Percentiles rank a stretch among this genome's conserved stretches.
These are phyloP conservation scores for Gadopsis bispinosus DNA, from an alignment of 2,797 vertebrate species.

Conservation along the genomic window DNA sequence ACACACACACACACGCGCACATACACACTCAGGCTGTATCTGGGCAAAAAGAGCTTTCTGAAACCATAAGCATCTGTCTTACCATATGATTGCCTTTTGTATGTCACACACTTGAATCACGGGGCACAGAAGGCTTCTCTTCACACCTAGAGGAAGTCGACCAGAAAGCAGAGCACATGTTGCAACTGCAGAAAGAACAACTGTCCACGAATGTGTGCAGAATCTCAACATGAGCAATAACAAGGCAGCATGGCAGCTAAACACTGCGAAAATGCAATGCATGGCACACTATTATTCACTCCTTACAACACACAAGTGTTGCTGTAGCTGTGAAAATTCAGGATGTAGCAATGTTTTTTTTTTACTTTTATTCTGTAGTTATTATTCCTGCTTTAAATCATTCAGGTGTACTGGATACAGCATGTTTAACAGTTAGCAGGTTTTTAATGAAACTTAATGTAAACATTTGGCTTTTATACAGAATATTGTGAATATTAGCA, in stretches of 20 bases:
- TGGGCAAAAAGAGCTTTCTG: conserved; percentile 82
- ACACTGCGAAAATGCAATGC: conserved; percentile 29
- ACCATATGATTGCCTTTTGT: conserved; percentile 76
- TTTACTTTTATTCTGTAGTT: not conserved
- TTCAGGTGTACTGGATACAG: not conserved
- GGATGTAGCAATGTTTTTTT: not conserved
- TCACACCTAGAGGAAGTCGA: conserved; percentile 74
- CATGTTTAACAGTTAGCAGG: not conserved
- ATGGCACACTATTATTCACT: conserved; percentile 21
- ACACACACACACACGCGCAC: conserved; percentile 46
- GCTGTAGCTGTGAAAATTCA: conserved; percentile 30
- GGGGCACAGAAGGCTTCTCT: conserved; percentile 67
- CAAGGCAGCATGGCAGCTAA: conserved; percentile 43
- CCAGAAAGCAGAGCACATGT: conserved; percentile 65
- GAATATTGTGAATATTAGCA: conserved; percentile 1
- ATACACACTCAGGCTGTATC: conserved; percentile 75
- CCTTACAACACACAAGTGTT: not conserved
- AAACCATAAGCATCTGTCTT: conserved; percentile 77
- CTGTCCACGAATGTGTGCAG: conserved; percentile 53
- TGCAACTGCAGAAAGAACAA: conserved; percentile 56
- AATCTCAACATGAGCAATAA: conserved; percentile 49
- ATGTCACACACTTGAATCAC: conserved; percentile 71
- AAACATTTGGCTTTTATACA: conserved; percentile 4
- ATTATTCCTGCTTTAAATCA: conserved; percentile 3
- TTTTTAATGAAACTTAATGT: not conserved